Evolutionary conservation across 2,888 invertebrate species (phyloP), one percentile per base, ranked within the genome.

Genomic region (Oscheius sp.): DNA sequence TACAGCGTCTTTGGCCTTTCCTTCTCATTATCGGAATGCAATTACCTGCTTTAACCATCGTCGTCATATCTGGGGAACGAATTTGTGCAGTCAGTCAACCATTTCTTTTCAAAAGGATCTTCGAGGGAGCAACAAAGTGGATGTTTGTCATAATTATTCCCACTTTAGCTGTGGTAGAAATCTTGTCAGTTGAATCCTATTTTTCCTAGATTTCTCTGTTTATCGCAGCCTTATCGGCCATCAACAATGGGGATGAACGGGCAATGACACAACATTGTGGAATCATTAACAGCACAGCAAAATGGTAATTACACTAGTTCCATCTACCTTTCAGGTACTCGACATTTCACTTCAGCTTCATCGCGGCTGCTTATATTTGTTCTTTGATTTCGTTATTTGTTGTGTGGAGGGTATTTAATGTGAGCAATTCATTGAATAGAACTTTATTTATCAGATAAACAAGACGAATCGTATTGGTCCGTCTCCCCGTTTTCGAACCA

Each of bases 21-120:
- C 50, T 71, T 0, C 61, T 81, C 9, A 81, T 81, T 14, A 49
- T 80, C 2, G 81, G 81, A 9, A 81, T 80, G 8, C 77, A 81
- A 61, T 71, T 80, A 9, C 80, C 81, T 2, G 72, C 80, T 12
- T 70, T 77, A 41, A 73, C 80, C 51, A 80, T 76, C 8, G 41
- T 80, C 30, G 68, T 81, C 47, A 44, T 78, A 3, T 76, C 80
- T 5, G 67, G 72, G n/a, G 81, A 81, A 63, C 30, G 81, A 51
- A 77, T 73, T n/a, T 45, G 68, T 56, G 78, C 78, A 0, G 75
- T 78, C 8, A 57, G 67, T 9, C 50, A 62, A 8, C 80, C 80
- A 2, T 70, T 67, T 0, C 26, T 62, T 9, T 81, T 80, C 56
- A 80, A 77, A 38, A 54, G 68, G n/a, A 8, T 70, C 2, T 80